A percentile compares a stretch with the other conserved stretches of the same genome.
Conservation (phyloP, 2,888 invertebrate genomes). For the Aproaerema taeniolella region DNA sequence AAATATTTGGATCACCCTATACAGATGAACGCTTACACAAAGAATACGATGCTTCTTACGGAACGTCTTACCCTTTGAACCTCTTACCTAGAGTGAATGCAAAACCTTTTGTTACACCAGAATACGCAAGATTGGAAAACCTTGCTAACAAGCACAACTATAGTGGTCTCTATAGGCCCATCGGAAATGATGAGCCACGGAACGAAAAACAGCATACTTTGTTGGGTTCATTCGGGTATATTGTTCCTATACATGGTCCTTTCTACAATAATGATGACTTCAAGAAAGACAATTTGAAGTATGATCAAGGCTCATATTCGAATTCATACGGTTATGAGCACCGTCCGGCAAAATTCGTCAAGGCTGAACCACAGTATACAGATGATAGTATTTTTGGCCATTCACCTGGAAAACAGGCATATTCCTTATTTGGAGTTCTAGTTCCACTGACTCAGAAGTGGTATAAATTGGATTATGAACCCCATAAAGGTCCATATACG, state of each 20-base stretch:
- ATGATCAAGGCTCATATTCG: slow-evolving; percentile 18
- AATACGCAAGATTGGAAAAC: slow-evolving; percentile 25
- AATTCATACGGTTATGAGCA: too few relatives aligned
- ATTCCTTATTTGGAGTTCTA: slow-evolving; percentile 27
- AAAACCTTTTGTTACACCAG: slow-evolving; percentile 22
- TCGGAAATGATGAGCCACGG: slow-evolving; percentile 2
- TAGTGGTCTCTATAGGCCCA: slow-evolving; percentile 23
- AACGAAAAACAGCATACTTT: slow-evolving; percentile 1
- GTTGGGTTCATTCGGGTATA: slow-evolving; percentile 17
- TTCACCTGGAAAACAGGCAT: slow-evolving; percentile 17
- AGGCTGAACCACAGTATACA: background rate
- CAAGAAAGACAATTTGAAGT: slow-evolving; percentile 22
- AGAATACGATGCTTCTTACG: slow-evolving; percentile 20
- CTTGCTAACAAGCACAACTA: slow-evolving; percentile 28
- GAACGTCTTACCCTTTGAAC: slow-evolving; percentile 24
- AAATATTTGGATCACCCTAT: too few relatives aligned
- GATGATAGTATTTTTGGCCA: background rate
- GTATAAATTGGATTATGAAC: slow-evolving; percentile 25
- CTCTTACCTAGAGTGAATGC: slow-evolving; percentile 19
- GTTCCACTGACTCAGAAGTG: slow-evolving; percentile 30
- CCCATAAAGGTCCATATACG: slow-evolving; percentile 10
- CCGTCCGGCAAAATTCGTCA: too few relatives aligned
- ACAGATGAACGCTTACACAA: too few relatives aligned
- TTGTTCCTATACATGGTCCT: slow-evolving; percentile 16
- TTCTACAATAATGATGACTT: slow-evolving; percentile 24